Base-by-base conservation (phyloP, 1,140 invertebrate species). In the Papilio aristodemus region DNA sequence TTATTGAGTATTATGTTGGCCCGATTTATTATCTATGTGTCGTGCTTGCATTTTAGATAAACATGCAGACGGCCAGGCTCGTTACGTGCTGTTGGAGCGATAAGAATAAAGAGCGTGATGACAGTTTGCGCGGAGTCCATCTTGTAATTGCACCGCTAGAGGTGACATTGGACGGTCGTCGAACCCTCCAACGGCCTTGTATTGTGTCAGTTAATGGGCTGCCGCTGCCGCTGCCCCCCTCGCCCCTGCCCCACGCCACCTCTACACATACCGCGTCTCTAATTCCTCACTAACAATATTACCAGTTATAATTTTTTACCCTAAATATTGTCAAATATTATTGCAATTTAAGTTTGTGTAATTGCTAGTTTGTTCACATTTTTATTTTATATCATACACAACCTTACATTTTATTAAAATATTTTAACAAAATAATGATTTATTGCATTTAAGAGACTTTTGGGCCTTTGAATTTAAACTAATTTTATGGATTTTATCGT, bases 91-190 rank as follows among this genome's bases (percentile, higher is more conserved):
- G 66, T 50, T 43, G 57, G 57, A 64, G 46, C 69, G 74, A 76
- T 75, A 76, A 73, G 54, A 64, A 63, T 41, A 68, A 39, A 68
- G 67, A 57, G 57, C 39, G 76, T 25, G 68, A 25, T 9, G 62
- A 32, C 14, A 68, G 68, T 58, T 46, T 67, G 62, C 60, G 71
- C 38, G 72, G 54, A 54, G 50, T 63, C 76, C 71, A 76, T 81
- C 76, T 76, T 72, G 77, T 74, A 73, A 77, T 71, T 84, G 72
- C 71, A 79, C 77, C 68, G 77, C 50, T 78, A 83, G 81, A 86
- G 84, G 84, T 86, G 84, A 86, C 84, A 80, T 86, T 86, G 81
- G 64, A 72, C 81, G 81, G 79, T 78, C 83, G 71, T 81, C 75
- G 84, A 86, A 75, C 77, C 46, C 67, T 32, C 13, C 19, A 27